These are phyloP conservation scores for Turdus rufiventris DNA, from an alignment of 2,113 vertebrate species.

Conservation along the genomic window DNA sequence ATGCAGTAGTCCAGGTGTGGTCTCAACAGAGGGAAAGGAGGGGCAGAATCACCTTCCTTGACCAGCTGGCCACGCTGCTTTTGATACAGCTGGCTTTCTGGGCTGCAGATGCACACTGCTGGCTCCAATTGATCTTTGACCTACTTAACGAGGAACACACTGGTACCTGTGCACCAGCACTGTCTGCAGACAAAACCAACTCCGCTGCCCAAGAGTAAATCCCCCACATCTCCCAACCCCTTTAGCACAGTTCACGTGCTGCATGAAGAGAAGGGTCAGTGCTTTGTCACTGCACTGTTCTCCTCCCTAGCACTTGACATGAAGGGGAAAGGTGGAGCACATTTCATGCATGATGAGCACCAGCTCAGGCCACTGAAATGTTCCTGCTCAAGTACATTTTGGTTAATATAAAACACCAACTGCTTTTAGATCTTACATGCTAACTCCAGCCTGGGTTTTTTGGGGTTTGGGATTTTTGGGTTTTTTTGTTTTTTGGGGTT, in stretches of 20 bases:
- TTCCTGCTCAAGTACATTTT: background rate
- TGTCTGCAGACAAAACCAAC: background rate
- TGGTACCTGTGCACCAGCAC: background rate
- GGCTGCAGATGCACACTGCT: fast-evolving
- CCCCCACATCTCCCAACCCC: background rate
- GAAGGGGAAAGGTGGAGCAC: background rate
- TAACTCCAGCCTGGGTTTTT: background rate
- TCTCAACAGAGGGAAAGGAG: background rate
- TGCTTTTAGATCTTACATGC: background rate
- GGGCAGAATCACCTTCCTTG: background rate
- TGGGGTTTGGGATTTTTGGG: too few relatives aligned
- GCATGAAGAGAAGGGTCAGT: background rate
- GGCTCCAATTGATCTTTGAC: background rate
- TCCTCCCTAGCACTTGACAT: background rate
- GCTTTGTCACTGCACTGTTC: background rate
- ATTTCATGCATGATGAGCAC: background rate
- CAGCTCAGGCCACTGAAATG: background rate
- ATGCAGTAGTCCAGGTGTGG: background rate
- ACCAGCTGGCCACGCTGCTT: background rate
- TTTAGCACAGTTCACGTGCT: background rate
- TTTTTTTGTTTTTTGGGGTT: too few relatives aligned
- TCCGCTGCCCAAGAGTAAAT: background rate
- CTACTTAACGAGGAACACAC: background rate
- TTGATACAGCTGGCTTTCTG: background rate
- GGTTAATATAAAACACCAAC: background rate